phyloP scores from a whole-genome alignment of 2,113 vertebrate genomes.

The Apaloderma vittatum region DNA sequence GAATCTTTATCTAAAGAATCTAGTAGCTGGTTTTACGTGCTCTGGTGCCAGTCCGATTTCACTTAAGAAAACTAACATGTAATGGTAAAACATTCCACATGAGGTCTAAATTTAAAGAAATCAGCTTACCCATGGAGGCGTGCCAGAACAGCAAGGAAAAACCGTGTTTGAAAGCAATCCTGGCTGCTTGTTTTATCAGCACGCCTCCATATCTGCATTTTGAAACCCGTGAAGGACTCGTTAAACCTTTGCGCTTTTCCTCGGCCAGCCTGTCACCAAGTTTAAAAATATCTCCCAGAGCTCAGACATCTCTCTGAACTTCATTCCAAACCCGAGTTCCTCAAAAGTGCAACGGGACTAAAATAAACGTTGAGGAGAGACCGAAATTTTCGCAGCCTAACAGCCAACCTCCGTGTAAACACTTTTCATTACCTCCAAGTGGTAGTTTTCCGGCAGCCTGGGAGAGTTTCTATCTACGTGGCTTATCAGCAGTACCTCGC shows the following conservation, averaged over 20 bases:
- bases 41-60: neutral
- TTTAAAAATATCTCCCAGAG: slow-evolving; percentile 21
- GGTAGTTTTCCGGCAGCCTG: neutral
- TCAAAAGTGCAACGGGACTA: neutral
- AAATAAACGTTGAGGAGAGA: neutral
- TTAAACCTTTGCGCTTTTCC: slow-evolving; percentile 20
- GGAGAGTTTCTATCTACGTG: neutral
- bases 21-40: neutral
- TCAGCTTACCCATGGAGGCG: neutral
- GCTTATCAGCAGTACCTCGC: slow-evolving; percentile 26
- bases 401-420: neutral
- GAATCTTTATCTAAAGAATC: neutral
- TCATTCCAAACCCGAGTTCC: neutral
- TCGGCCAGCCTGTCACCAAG: neutral
- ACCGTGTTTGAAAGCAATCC: neutral
- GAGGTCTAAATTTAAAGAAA: neutral
- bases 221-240: neutral
- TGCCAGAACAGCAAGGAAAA: slow-evolving; percentile 27
- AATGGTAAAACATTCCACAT: neutral
- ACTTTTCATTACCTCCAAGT: neutral
- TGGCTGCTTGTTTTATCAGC: neutral
- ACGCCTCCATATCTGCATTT: neutral
- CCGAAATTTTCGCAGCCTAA: neutral
- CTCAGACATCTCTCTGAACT: neutral
- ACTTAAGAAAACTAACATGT: neutral